Evolutionary conservation across 2,113 vertebrate species (phyloP).

Genomic region (Hypocryptadius cinnamomeus): DNA sequence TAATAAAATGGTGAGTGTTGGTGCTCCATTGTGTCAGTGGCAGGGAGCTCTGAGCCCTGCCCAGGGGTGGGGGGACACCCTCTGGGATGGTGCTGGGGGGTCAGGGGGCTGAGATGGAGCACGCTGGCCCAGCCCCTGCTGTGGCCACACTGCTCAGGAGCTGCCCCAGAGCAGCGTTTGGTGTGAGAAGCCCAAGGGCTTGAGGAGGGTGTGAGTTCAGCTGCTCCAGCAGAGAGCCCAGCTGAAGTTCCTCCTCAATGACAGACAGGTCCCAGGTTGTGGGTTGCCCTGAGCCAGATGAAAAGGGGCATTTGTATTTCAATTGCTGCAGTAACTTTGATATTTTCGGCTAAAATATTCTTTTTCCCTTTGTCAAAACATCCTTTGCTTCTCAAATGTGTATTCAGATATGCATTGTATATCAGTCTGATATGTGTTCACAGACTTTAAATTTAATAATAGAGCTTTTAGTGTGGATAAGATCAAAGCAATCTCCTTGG

Average conservation of each 20-base stretch:
- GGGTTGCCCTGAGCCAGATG: background rate
- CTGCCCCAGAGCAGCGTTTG: background rate
- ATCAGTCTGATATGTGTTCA: slow-evolving; percentile 74
- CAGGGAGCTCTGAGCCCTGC: background rate
- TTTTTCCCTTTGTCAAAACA: slow-evolving; percentile 65
- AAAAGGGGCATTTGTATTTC: slow-evolving; percentile 38
- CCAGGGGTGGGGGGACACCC: background rate
- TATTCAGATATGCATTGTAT: slow-evolving; percentile 68
- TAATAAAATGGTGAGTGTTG: slow-evolving; percentile 98
- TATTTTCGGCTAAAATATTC: slow-evolving; percentile 61
- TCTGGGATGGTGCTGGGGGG: background rate
- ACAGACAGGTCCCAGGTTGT: background rate
- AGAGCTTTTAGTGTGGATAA: slow-evolving; percentile 81
- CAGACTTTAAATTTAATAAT: slow-evolving; percentile 80
- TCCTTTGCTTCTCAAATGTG: slow-evolving; percentile 56
- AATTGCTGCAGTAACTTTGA: slow-evolving; percentile 49
- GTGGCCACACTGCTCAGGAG: too few species aligned
- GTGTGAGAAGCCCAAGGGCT: background rate
- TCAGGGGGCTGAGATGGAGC: background rate
- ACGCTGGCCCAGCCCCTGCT: too few species aligned
- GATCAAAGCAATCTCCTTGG: slow-evolving; percentile 86
- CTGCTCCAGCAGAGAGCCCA: fast-evolving
- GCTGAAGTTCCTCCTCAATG: background rate
- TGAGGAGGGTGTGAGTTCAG: too few species aligned
- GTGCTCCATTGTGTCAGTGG: background rate